Evolutionary conservation across 1,140 invertebrate species (phyloP), one percentile per base, ranked within the genome.

Genomic region (Linepithema humile): DNA sequence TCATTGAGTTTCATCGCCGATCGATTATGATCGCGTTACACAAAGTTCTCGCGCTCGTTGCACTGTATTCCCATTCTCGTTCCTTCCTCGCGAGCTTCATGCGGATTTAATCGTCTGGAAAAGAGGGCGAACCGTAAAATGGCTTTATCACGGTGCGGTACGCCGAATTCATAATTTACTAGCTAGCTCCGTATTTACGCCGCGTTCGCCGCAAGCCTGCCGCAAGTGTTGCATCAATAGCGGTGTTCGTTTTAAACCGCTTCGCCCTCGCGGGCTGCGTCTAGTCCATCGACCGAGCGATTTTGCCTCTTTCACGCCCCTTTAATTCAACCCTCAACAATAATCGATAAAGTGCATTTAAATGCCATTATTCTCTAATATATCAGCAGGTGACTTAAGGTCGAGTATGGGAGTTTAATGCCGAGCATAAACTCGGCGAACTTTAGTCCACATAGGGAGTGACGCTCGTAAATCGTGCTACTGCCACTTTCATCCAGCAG

Each of bases 311-410:
- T 15, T 50, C 26, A 5, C 29, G 5, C 9, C 12, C 67, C 64
- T 23, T 15, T 74, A 62, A 62, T 74, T 74, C 32, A 29, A 17
- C 55, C 48, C 62, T 74, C 20, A 43, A 62, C 84, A 83, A 88
- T 91, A 90, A 90, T 90, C 88, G 88, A 90, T 90, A 88, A 90
- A 89, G 59, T 87, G 85, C 89, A 90, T 90, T 89, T 67, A 90
- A 91, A 90, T 89, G 86, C 78, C 88, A 35, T 80, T 65, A 74
- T 84, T 45, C 29, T 0, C 40, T 12, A 17, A 23, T 50, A 26
- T 55, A 50, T 45, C 59, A 53, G 40, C 45, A 40, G n/a, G 69
- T 74, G 78, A 74, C 78, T 74, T 82, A 83, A 23, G 32, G 40
- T 48, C 23, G 69, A 55, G 59, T 55, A 83, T 87, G 87, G 85